Percentiles rank a stretch among this genome's conserved stretches.
phyloP scores from a whole-genome alignment of 1,140 invertebrate genomes.

The Rhyacophila brunnea region DNA sequence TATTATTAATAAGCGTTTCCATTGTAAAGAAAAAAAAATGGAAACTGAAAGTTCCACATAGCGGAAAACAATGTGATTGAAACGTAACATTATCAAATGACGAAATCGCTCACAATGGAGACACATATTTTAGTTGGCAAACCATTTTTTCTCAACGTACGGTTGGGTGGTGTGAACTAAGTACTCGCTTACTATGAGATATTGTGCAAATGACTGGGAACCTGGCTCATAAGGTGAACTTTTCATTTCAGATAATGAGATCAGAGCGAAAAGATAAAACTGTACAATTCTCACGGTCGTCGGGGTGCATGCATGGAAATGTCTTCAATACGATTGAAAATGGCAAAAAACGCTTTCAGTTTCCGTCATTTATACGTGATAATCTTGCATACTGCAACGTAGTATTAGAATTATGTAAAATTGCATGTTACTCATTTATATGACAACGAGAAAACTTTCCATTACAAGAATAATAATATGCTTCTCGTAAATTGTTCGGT shows the following conservation, averaged over 20 bases:
- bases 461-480: no score
- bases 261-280: constrained; percentile 24
- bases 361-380: constrained; percentile 2
- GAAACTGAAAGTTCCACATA: constrained; percentile 19
- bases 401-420: no score
- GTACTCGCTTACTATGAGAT: background rate
- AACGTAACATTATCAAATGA: constrained; percentile 17
- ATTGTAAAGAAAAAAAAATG: background rate
- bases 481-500: no score
- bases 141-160: constrained; percentile 16
- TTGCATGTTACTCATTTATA: background rate
- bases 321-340: background rate
- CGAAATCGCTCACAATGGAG: constrained; percentile 26
- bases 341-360: constrained; percentile 21
- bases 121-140: constrained; percentile 13
- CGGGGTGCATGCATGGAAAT: constrained; percentile 10
- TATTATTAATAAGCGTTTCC: background rate
- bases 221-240: background rate
- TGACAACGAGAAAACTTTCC: background rate
- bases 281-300: constrained; percentile 27
- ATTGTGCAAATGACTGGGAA: constrained; percentile 24
- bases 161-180: background rate
- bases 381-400: background rate
- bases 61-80: constrained; percentile 16
- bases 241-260: constrained; percentile 16